phyloP scores from a whole-genome alignment of 2,113 vertebrate species.

The Procavia capensis region DNA sequence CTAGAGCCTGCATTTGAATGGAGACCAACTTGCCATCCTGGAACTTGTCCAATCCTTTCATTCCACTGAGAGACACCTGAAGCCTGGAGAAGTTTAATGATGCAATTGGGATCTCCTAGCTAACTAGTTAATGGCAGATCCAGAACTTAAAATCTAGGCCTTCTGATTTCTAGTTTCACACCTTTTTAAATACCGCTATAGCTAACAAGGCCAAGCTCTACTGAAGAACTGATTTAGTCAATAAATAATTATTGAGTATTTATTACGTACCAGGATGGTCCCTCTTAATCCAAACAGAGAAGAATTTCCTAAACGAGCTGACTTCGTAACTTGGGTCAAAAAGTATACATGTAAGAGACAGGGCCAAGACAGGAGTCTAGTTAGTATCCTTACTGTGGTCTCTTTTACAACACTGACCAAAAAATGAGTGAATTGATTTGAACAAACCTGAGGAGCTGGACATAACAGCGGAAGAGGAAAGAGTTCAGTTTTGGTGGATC shows the following conservation, averaged over 20 bases:
- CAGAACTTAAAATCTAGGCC: neutral
- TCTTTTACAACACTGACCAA: too few species aligned
- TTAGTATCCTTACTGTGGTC: too few species aligned
- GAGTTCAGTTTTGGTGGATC: too few species aligned
- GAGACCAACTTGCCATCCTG: neutral
- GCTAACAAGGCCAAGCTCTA: neutral
- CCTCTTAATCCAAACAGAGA: neutral
- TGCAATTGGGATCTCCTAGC: fast-evolving
- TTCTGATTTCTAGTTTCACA: neutral
- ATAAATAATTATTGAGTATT: neutral
- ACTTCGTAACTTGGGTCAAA: neutral
- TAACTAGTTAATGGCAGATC: fast-evolving
- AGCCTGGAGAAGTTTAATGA: neutral
- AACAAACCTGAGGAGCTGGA: too few species aligned
- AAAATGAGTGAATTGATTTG: too few species aligned
- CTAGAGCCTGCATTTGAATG: neutral
- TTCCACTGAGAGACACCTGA: neutral
- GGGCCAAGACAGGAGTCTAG: too few species aligned
- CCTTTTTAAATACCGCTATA: neutral
- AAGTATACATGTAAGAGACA: neutral
- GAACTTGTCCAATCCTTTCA: neutral
- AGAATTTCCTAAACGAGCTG: neutral
- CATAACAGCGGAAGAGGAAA: too few species aligned
- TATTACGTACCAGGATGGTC: neutral
- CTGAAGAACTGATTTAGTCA: neutral